A percentile compares a stretch with the other conserved stretches of the same genome.
Conservation (phyloP, 2,888 invertebrate genomes). For the Brassicogethes aeneus region DNA sequence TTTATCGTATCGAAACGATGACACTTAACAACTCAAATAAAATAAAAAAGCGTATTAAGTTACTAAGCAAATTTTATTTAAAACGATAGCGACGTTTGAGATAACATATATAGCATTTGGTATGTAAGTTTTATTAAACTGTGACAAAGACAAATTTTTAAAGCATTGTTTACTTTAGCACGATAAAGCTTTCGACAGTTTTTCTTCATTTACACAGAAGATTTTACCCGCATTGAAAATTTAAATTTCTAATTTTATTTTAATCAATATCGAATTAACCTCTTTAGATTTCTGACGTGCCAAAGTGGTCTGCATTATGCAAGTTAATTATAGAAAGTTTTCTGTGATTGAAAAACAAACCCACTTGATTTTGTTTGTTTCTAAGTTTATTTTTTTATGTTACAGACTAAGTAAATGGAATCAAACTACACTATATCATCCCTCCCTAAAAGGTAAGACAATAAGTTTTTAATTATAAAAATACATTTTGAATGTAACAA, state of each 20-base stretch:
- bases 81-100: too few relatives aligned
- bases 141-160: too few relatives aligned
- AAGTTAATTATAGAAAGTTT: slow-evolving; percentile 2
- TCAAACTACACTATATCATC: slow-evolving; percentile 33
- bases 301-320: slow-evolving; percentile 4
- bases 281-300: slow-evolving; percentile 28
- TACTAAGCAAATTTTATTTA: too few relatives aligned
- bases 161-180: background rate
- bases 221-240: slow-evolving; percentile 24
- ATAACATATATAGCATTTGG: too few relatives aligned
- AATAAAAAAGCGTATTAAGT: too few relatives aligned
- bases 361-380: background rate
- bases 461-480: slow-evolving; percentile 19
- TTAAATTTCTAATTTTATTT: slow-evolving; percentile 34
- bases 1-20: background rate
- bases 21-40: background rate
- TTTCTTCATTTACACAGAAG: slow-evolving; percentile 4
- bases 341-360: slow-evolving; percentile 1
- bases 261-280: slow-evolving; percentile 34
- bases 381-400: slow-evolving; percentile 18
- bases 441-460: slow-evolving; percentile 38
- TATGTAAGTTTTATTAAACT: too few relatives aligned
- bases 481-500: too few relatives aligned
- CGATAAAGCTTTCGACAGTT: slow-evolving; percentile 1
- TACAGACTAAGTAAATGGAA: slow-evolving; percentile 42